phyloP scores from a whole-genome alignment of 2,113 vertebrate genomes.

The Kryptolebias marmoratus region DNA sequence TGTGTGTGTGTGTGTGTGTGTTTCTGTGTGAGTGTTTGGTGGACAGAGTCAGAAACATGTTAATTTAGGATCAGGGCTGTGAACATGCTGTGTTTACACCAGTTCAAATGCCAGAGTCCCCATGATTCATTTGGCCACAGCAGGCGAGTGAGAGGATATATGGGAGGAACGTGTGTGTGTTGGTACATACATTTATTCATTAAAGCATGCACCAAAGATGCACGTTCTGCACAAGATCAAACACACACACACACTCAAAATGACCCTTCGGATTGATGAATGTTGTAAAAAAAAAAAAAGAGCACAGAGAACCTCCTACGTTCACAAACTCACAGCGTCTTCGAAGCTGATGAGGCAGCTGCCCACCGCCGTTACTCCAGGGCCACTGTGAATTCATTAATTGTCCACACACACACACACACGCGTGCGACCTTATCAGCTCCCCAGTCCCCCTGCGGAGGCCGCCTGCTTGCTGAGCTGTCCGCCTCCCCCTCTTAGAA shows the following conservation, averaged over 20 bases:
- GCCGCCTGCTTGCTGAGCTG: constrained; percentile 37
- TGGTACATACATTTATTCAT: constrained; percentile 16
- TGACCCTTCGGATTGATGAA: not conserved
- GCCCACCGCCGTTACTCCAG: constrained; percentile 35
- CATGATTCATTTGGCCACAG: constrained; percentile 69
- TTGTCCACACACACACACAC: not conserved
- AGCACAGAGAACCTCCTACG: not conserved
- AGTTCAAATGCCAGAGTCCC: constrained; percentile 71
- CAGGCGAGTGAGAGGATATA: constrained; percentile 41
- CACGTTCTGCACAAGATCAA: too few species aligned
- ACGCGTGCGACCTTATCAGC: constrained; percentile 20
- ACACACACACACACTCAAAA: not conserved
- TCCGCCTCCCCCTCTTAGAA: constrained; percentile 21
- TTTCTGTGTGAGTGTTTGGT: constrained; percentile 13
- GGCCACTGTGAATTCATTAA: constrained; percentile 48
- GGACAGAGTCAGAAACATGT: constrained; percentile 39
- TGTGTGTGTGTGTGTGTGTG: constrained; percentile 9
- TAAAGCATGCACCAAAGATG: not conserved
- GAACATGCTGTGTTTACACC: constrained; percentile 74
- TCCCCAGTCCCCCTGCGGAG: constrained; percentile 27
- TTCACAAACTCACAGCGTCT: constrained; percentile 18
- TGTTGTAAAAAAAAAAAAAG: not conserved
- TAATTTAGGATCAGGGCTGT: constrained; percentile 49
- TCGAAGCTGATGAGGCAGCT: constrained; percentile 37
- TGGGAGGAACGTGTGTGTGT: constrained; percentile 11